Percentiles rank a stretch among this genome's conserved stretches.
Evolutionary conservation across 2,113 vertebrate genomes (phyloP).

Genomic region (Pao palembangensis): DNA sequence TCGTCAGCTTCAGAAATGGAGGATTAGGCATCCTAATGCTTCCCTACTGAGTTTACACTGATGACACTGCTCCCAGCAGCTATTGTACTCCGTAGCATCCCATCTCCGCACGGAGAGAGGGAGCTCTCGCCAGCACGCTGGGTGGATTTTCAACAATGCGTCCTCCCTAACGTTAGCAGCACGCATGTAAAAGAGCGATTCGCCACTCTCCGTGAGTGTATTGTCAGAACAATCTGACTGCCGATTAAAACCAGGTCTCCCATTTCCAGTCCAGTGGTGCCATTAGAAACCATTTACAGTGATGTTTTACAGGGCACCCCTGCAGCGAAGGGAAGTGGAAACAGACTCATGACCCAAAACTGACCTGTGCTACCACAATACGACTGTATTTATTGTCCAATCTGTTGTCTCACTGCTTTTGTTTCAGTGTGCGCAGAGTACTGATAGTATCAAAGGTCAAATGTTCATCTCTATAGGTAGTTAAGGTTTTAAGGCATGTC

Average conservation of each 20-base stretch:
- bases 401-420: constrained; percentile 40
- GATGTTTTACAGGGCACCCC: constrained; percentile 69
- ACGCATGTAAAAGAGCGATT: constrained; percentile 58
- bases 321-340: constrained; percentile 68
- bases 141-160: constrained; percentile 63
- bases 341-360: constrained; percentile 62
- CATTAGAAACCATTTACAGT: constrained; percentile 78
- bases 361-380: constrained; percentile 22
- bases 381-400: constrained; percentile 35
- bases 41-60: constrained; percentile 9
- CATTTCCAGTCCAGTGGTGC: constrained; percentile 73
- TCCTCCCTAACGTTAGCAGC: constrained; percentile 55
- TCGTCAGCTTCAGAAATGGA: not conserved
- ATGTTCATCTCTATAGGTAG: constrained; percentile 48
- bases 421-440: constrained; percentile 43
- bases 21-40: constrained; percentile 28
- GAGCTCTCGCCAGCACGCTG: constrained; percentile 46
- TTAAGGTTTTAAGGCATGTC: not conserved
- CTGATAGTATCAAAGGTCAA: constrained; percentile 59
- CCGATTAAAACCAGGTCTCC: constrained; percentile 80
- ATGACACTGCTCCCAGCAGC: constrained; percentile 22
- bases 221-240: constrained; percentile 75
- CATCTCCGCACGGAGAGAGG: constrained; percentile 28
- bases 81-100: constrained; percentile 46
- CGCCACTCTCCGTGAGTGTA: constrained; percentile 64